Conservation (phyloP, 2,113 vertebrate species). For the Anolis sagrei region DNA sequence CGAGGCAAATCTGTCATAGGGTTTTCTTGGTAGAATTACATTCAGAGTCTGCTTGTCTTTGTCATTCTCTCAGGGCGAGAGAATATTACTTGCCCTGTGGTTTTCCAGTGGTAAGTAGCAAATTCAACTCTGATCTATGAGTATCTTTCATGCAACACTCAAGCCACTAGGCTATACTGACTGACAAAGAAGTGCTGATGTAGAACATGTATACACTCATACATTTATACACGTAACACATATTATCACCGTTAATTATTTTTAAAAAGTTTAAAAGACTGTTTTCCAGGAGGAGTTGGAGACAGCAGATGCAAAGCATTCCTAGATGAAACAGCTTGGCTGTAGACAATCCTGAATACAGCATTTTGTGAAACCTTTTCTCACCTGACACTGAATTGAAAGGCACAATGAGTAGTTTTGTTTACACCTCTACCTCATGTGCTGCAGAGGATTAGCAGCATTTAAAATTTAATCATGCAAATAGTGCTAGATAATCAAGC, state of each 20-base stretch:
- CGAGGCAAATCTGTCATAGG: too few species aligned
- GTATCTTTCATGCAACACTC: too few species aligned
- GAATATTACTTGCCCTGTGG: too few species aligned
- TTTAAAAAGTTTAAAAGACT: background rate
- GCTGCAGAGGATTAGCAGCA: background rate
- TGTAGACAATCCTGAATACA: background rate
- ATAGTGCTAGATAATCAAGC: background rate
- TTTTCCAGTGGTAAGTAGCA: too few species aligned
- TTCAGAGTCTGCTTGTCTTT: too few species aligned
- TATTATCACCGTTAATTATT: background rate
- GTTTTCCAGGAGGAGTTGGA: background rate
- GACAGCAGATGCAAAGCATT: background rate
- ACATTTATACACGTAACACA: background rate
- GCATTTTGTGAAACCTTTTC: background rate
- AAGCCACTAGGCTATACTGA: too few species aligned
- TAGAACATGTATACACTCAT: too few species aligned
- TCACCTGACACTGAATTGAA: background rate
- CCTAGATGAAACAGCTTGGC: background rate
- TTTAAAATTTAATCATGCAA: slow-evolving; percentile 4
- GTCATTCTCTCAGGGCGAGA: too few species aligned
- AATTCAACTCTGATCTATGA: too few species aligned
- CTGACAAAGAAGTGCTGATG: too few species aligned
- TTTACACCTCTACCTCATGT: too few species aligned
- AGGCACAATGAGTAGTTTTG: background rate
- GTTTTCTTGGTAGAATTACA: too few species aligned